Evolutionary conservation across 2,113 vertebrate species (phyloP).

Genomic region (Peromyscus californicus): DNA sequence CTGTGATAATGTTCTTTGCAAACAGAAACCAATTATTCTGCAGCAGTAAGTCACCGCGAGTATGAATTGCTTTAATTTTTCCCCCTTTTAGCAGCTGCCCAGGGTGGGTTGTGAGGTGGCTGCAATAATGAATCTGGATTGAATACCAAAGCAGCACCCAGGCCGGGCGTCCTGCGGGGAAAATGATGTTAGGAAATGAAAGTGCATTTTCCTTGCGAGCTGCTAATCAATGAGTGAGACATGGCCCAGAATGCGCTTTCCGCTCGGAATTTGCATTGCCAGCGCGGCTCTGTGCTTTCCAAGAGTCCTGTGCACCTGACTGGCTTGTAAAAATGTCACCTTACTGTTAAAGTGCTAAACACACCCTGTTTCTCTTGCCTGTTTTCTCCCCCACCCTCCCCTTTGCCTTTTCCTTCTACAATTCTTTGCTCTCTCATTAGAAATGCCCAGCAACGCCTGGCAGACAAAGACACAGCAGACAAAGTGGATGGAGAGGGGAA

Average conservation of each 20-base stretch:
- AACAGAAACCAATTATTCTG: constrained; percentile 82
- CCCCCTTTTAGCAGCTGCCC: constrained; percentile 84
- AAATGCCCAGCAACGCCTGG: constrained; percentile 89
- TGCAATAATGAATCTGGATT: constrained; percentile 74
- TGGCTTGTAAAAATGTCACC: constrained; percentile 76
- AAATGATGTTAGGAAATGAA: constrained; percentile 73
- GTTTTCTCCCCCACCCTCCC: constrained; percentile 43
- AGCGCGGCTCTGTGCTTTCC: neutral
- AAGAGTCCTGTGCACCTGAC: constrained; percentile 79
- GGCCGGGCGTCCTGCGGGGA: constrained; percentile 68
- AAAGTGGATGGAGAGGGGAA: constrained; percentile 86
- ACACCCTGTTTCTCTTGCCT: constrained; percentile 56
- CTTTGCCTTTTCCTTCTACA: constrained; percentile 65
- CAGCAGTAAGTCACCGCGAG: constrained; percentile 82
- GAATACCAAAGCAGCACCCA: constrained; percentile 80
- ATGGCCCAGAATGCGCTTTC: constrained; percentile 1
- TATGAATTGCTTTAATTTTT: constrained; percentile 83
- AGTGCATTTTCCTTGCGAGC: constrained; percentile 66
- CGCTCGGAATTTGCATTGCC: neutral
- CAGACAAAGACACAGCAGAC: constrained; percentile 89
- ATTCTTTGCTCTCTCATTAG: constrained; percentile 89
- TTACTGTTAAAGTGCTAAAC: constrained; percentile 68
- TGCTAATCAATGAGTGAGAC: constrained; percentile 46
- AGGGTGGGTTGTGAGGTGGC: constrained; percentile 83
- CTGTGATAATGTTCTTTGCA: constrained; percentile 73